Percentiles rank a stretch among this genome's conserved stretches.
phyloP scores from a whole-genome alignment of 2,797 vertebrate genomes.

The Hyperoplus immaculatus region DNA sequence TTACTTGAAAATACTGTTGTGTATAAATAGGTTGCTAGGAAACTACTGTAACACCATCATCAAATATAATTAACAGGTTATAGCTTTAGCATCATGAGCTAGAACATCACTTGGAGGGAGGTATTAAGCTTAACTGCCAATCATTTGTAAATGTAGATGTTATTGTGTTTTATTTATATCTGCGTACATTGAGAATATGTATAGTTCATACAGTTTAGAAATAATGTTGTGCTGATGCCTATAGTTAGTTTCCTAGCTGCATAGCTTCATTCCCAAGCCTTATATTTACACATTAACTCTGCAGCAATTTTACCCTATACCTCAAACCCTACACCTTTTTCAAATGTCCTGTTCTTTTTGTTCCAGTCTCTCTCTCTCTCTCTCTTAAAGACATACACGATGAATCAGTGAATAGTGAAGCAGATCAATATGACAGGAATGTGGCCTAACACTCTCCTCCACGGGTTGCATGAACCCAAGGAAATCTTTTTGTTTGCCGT shows the following conservation, averaged over 20 bases:
- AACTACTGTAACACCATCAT: no score
- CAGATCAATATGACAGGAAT: slow-evolving; percentile 32
- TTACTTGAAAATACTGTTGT: no score
- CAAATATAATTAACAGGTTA: background rate
- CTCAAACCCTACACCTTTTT: background rate
- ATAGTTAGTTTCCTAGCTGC: no score
- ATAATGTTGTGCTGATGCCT: no score
- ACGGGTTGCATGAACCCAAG: slow-evolving; percentile 27
- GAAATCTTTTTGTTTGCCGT: slow-evolving; percentile 43
- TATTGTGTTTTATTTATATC: no score
- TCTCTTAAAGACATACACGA: background rate
- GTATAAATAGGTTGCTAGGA: no score
- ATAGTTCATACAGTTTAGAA: no score
- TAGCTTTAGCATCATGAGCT: background rate
- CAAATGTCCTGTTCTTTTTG: background rate
- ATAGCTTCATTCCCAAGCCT: background rate
- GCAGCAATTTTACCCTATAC: background rate
- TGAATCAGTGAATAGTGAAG: slow-evolving; percentile 2
- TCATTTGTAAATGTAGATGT: no score
- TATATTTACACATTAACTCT: background rate
- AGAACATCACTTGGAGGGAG: background rate
- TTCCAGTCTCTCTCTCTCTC: background rate
- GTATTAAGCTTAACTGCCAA: no score
- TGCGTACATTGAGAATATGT: no score
- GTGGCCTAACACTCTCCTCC: background rate